Conservation (phyloP, 2,797 vertebrate genomes). For the Sebastolobus alascanus region DNA sequence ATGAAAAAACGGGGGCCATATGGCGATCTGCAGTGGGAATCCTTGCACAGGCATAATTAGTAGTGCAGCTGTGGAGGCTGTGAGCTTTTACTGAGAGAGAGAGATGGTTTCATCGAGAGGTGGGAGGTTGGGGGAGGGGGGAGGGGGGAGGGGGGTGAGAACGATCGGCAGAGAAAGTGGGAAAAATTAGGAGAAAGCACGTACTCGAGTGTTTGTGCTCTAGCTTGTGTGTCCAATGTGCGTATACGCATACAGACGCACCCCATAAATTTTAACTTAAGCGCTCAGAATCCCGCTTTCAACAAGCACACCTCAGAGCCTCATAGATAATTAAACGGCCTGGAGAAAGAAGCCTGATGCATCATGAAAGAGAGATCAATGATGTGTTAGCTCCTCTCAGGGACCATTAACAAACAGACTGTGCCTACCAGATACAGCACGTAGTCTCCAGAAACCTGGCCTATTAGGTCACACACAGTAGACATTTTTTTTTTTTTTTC, state of each 20-base stretch:
- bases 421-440: neutral
- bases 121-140: neutral
- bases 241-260: neutral
- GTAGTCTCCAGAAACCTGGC: neutral
- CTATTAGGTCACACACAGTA: neutral
- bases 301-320: constrained; percentile 27
- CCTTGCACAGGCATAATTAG: constrained; percentile 38
- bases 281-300: neutral
- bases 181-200: constrained; percentile 11
- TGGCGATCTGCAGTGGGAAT: constrained; percentile 23
- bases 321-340: constrained; percentile 48
- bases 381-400: neutral
- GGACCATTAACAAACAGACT: constrained; percentile 15
- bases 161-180: constrained; percentile 27
- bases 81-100: constrained; percentile 33
- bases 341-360: constrained; percentile 24
- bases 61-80: constrained; percentile 24
- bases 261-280: constrained; percentile 29
- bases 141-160: neutral
- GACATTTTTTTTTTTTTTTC: neutral
- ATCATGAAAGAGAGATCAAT: constrained; percentile 39
- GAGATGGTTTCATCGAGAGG: constrained; percentile 28
- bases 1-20: neutral
- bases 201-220: neutral
- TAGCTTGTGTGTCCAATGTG: constrained; percentile 9